phyloP scores from a whole-genome alignment of 2,113 vertebrate genomes.

The Nothocercus nigrocapillus region DNA sequence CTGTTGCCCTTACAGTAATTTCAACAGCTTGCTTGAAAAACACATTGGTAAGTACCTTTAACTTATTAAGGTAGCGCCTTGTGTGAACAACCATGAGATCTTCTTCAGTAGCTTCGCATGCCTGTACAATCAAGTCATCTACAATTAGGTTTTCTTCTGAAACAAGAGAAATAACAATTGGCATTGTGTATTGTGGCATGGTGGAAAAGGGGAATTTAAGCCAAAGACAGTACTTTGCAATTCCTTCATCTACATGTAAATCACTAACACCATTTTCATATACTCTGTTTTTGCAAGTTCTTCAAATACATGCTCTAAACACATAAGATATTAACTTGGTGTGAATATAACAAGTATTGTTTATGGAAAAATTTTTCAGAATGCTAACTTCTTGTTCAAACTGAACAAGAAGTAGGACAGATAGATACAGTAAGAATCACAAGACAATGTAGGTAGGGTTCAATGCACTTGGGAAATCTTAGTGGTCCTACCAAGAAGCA shows the following conservation, averaged over 20 bases:
- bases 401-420: not conserved
- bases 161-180: constrained; percentile 63
- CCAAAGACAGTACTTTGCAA: not conserved
- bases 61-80: constrained; percentile 88
- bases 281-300: not conserved
- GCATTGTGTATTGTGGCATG: not conserved
- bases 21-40: not conserved
- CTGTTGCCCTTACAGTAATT: not conserved
- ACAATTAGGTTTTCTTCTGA: constrained; percentile 91
- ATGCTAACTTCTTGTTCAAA: not conserved
- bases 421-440: not conserved
- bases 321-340: not conserved
- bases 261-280: not conserved
- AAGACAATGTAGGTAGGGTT: not conserved
- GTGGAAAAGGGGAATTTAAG: not conserved
- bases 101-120: constrained; percentile 90
- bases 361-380: not conserved
- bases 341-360: not conserved
- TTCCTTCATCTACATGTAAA: not conserved
- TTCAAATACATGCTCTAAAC: not conserved
- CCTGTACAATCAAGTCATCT: constrained; percentile 87
- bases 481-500: not conserved
- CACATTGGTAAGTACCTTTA: constrained; percentile 83
- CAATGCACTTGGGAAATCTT: not conserved
- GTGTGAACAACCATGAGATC: constrained; percentile 93